These are phyloP conservation scores for Chelonoidis abingdonii DNA, from an alignment of 2,113 vertebrate species.

Conservation along the genomic window DNA sequence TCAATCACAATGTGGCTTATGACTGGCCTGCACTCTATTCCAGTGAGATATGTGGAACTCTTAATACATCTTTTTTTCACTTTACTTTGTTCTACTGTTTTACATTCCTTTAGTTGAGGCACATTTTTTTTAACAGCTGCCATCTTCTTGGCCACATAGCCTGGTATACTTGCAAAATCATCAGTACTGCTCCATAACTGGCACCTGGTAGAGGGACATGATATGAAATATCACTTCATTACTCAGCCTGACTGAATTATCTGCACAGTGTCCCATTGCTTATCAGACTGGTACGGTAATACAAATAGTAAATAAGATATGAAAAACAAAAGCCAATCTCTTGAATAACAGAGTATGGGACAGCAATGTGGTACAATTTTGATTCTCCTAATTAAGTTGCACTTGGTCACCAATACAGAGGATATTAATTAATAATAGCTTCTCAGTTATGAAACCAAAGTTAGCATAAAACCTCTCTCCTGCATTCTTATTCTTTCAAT, in stretches of 20 bases:
- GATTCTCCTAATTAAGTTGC: neutral
- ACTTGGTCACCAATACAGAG: neutral
- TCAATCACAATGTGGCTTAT: neutral
- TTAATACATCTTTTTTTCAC: neutral
- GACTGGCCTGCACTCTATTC: neutral
- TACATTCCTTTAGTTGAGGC: neutral
- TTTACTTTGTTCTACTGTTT: neutral
- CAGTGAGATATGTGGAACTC: accelerated
- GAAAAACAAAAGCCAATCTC: neutral
- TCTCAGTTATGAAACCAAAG: slow-evolving; percentile 7
- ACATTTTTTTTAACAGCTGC: neutral
- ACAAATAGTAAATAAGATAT: neutral
- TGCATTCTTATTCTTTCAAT: neutral
- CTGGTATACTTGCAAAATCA: neutral
- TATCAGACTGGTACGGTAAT: neutral
- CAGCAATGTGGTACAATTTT: neutral
- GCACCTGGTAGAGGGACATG: accelerated
- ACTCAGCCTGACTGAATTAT: neutral
- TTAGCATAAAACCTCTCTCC: slow-evolving; percentile 6
- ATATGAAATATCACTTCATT: neutral
- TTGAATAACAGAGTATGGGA: neutral
- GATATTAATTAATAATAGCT: neutral
- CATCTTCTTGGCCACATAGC: neutral
- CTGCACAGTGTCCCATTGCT: neutral
- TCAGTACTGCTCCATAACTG: neutral